Percentiles rank a stretch among this genome's conserved stretches.
These are phyloP conservation scores for Pararge aegeria DNA, from an alignment of 1,140 invertebrate genomes.

Conservation along the genomic window DNA sequence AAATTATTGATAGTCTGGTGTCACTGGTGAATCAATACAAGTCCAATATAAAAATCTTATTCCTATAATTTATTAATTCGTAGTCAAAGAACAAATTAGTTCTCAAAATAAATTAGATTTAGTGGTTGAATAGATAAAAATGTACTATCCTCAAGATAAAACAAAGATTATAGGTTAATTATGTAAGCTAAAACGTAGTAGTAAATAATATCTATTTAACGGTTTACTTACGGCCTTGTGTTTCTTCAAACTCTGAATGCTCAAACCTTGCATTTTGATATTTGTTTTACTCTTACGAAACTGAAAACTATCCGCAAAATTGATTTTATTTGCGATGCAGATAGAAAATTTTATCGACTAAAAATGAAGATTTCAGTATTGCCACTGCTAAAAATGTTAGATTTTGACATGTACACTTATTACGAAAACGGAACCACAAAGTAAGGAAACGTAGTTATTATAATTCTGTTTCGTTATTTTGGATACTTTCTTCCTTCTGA, in stretches of 20 bases:
- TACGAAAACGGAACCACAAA: too few relatives aligned
- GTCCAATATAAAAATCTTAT: too few relatives aligned
- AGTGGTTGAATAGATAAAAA: neutral
- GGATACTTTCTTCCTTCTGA: too few relatives aligned
- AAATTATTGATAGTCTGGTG: too few relatives aligned
- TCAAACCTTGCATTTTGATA: slow-evolving; percentile 65
- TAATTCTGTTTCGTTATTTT: too few relatives aligned
- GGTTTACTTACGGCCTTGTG: slow-evolving; percentile 68
- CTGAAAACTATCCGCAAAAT: neutral
- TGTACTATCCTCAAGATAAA: slow-evolving; percentile 20
- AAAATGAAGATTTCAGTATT: slow-evolving; percentile 2
- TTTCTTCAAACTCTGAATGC: slow-evolving; percentile 65
- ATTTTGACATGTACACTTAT: too few relatives aligned
- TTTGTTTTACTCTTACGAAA: neutral
- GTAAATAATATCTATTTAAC: slow-evolving; percentile 12
- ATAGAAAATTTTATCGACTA: slow-evolving; percentile 12
- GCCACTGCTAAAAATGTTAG: too few relatives aligned
- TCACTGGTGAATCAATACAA: too few relatives aligned
- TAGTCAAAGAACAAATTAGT: too few relatives aligned
- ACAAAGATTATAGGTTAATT: slow-evolving; percentile 60
- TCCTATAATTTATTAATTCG: too few relatives aligned
- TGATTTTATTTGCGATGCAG: slow-evolving; percentile 6
- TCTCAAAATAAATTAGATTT: neutral
- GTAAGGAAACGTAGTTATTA: too few relatives aligned
- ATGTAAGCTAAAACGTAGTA: slow-evolving; percentile 56